Conservation (phyloP, 2,797 vertebrate species). For the Erpetoichthys calabaricus region DNA sequence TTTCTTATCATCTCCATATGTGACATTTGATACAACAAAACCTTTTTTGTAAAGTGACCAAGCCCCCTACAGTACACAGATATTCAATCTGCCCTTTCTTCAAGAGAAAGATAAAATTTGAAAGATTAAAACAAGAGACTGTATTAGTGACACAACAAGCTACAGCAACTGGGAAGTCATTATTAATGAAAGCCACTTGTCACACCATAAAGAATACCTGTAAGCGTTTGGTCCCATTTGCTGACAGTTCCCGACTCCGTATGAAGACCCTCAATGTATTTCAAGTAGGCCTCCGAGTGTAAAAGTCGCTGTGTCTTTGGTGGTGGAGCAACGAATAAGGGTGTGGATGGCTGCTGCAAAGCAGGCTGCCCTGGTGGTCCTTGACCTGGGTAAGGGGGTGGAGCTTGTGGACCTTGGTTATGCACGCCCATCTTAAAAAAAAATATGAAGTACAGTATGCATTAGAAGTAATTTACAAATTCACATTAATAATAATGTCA, state of each 20-base stretch:
- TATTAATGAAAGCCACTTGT: no score
- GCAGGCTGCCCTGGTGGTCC: slow-evolving; percentile 62
- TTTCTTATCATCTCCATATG: no score
- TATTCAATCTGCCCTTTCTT: no score
- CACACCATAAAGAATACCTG: slow-evolving; percentile 54
- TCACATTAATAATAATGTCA: not conserved
- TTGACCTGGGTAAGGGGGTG: slow-evolving; percentile 79
- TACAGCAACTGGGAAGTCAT: no score
- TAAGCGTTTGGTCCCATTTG: slow-evolving; percentile 94
- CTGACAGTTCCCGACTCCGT: slow-evolving; percentile 81
- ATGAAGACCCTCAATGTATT: slow-evolving; percentile 87
- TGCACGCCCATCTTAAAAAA: slow-evolving; percentile 59
- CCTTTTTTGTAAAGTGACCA: no score
- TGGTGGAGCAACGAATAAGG: slow-evolving; percentile 88
- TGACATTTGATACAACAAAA: no score
- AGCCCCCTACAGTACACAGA: no score
- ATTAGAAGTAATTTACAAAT: slow-evolving; percentile 8
- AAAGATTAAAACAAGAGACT: no score
- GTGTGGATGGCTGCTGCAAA: slow-evolving; percentile 85
- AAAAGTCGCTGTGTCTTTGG: slow-evolving; percentile 88
- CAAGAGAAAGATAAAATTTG: no score
- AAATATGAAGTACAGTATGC: slow-evolving; percentile 14
- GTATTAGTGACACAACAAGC: no score
- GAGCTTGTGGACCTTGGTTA: slow-evolving; percentile 71
- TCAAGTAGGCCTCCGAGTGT: slow-evolving; percentile 91